These are phyloP conservation scores for Psilopsiagon aurifrons DNA, from an alignment of 2,113 vertebrate genomes.

Conservation along the genomic window DNA sequence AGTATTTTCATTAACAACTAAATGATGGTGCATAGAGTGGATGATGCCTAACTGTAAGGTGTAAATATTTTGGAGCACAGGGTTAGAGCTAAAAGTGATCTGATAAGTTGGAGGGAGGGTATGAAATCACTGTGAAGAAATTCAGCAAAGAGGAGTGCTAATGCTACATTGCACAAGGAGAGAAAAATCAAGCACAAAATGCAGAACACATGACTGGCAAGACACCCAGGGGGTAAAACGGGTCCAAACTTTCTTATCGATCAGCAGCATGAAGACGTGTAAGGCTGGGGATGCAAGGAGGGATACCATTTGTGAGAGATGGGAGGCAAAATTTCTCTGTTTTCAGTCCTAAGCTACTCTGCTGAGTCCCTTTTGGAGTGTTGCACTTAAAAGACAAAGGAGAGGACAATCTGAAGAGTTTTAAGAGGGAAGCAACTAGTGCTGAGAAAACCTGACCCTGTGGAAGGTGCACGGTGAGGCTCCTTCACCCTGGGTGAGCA, in stretches of 20 bases:
- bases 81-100: neutral
- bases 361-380: neutral
- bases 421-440: neutral
- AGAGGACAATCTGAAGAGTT: neutral
- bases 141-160: neutral
- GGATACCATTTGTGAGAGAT: neutral
- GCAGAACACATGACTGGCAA: neutral
- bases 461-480: neutral
- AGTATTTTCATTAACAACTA: neutral
- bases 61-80: neutral
- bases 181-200: neutral
- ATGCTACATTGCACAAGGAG: neutral
- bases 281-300: neutral
- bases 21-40: neutral
- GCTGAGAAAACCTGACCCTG: neutral
- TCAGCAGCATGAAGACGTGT: neutral
- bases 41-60: neutral
- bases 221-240: neutral
- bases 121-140: neutral
- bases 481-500: accelerated
- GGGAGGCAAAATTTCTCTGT: neutral
- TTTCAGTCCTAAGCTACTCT: neutral
- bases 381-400: neutral
- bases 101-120: neutral
- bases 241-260: neutral